Conservation (phyloP, 2,888 invertebrate species). For the Luperina nickerlii region DNA sequence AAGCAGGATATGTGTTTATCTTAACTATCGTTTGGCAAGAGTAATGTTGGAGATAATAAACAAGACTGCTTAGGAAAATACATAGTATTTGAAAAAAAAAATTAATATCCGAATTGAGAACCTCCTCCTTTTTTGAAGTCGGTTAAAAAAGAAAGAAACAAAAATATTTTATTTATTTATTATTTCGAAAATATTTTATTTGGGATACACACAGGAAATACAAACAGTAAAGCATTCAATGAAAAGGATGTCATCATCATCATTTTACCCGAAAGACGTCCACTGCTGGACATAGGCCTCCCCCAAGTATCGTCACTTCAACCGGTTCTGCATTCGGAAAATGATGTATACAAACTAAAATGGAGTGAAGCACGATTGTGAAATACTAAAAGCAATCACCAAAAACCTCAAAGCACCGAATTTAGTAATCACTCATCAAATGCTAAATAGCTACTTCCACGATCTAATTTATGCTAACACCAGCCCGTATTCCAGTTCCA, state of each 20-base stretch:
- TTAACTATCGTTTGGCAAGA: slow-evolving; percentile 31
- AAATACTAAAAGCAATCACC: slow-evolving; percentile 2
- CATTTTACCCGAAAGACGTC: neutral
- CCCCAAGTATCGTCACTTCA: neutral
- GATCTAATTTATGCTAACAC: slow-evolving; percentile 58
- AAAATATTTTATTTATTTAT: too few relatives aligned
- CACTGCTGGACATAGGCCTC: neutral
- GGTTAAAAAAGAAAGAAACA: too few relatives aligned
- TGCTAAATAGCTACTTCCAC: slow-evolving; percentile 45
- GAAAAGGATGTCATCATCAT: neutral
- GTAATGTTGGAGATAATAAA: slow-evolving; percentile 9
- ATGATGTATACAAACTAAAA: neutral
- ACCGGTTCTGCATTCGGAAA: neutral
- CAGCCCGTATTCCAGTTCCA: slow-evolving; percentile 42
- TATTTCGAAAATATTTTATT: too few relatives aligned
- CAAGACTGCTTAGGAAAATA: neutral
- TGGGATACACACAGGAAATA: too few relatives aligned
- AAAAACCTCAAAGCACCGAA: slow-evolving; percentile 16
- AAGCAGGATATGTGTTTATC: slow-evolving; percentile 37
- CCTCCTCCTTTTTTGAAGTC: too few relatives aligned
- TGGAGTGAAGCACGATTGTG: neutral
- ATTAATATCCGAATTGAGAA: neutral
- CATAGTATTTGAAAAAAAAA: neutral
- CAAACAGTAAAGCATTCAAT: too few relatives aligned
- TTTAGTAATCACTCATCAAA: slow-evolving; percentile 44